Percentiles rank a stretch among this genome's conserved stretches.
phyloP scores from a whole-genome alignment of 1,140 invertebrate genomes.

The Drosophila triauraria region DNA sequence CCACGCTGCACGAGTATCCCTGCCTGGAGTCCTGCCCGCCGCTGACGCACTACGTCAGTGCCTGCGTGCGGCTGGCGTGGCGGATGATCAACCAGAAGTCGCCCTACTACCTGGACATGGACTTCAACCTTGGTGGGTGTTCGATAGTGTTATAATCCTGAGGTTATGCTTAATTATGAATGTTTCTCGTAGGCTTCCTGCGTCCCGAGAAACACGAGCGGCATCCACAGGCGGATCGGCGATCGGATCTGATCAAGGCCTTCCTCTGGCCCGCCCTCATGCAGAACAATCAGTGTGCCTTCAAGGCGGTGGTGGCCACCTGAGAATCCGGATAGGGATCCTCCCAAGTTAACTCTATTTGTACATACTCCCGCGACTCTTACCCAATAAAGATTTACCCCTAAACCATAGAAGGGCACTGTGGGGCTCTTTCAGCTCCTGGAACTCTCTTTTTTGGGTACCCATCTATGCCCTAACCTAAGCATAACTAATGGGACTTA shows the following conservation, averaged over 20 bases:
- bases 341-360: constrained; percentile 57
- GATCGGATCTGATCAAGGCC: constrained; percentile 87
- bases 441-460: neutral
- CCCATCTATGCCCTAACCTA: constrained; percentile 8
- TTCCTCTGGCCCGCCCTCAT: constrained; percentile 89
- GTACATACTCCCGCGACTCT: constrained; percentile 63
- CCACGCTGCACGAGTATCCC: constrained; percentile 88
- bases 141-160: neutral
- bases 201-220: constrained; percentile 87
- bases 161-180: neutral
- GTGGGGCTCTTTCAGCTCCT: too few species aligned
- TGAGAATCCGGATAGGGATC: constrained; percentile 68
- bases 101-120: constrained; percentile 87
- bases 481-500: constrained; percentile 67
- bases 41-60: constrained; percentile 86
- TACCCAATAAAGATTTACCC: constrained; percentile 64
- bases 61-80: constrained; percentile 87
- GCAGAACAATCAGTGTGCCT: constrained; percentile 87
- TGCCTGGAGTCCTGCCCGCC: constrained; percentile 86
- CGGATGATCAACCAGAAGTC: constrained; percentile 87
- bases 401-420: constrained; percentile 8
- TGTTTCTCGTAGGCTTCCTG: constrained; percentile 60
- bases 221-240: constrained; percentile 86
- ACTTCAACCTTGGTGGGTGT: constrained; percentile 87
- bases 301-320: constrained; percentile 88